Evolutionary conservation across 1,140 invertebrate genomes (phyloP).

Genomic region (Formica exsecta): DNA sequence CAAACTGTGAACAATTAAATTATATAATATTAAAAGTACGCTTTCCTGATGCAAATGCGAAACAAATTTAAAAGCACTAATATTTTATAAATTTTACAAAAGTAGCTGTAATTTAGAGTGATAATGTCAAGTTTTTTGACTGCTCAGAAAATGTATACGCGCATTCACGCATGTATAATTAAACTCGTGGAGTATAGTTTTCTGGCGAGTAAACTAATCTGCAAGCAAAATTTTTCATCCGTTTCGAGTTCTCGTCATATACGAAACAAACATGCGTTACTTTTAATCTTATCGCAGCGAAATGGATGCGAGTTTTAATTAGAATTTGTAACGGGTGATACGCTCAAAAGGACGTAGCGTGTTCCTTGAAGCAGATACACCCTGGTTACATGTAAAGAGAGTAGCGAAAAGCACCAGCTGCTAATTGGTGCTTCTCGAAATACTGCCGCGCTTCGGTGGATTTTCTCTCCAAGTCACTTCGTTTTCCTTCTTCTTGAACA

Average conservation of each 20-base stretch:
- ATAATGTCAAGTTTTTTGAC: neutral
- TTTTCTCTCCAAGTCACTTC: conserved; percentile 8
- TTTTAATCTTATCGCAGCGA: conserved; percentile 53
- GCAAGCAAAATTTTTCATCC: neutral
- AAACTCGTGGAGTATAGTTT: neutral
- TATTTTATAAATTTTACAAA: too few species aligned
- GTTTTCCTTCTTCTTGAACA: conserved; percentile 21
- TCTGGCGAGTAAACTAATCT: neutral
- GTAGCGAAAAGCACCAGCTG: conserved; percentile 27
- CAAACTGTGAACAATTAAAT: too few species aligned
- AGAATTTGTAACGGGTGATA: conserved; percentile 57
- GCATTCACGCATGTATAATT: conserved; percentile 1
- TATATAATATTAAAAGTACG: too few species aligned
- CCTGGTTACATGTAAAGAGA: conserved; percentile 39
- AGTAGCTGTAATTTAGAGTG: neutral
- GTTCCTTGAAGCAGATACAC: conserved; percentile 44
- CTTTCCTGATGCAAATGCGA: too few species aligned
- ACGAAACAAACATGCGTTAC: conserved; percentile 9
- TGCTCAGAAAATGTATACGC: neutral
- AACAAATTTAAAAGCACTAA: too few species aligned
- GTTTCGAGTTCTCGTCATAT: conserved; percentile 6
- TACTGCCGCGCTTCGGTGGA: conserved; percentile 24
- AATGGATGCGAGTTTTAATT: conserved; percentile 59
- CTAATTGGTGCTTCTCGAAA: conserved; percentile 73
- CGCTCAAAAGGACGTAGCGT: conserved; percentile 52